Conservation (phyloP, 92 coral and sea anemone species). For the Siderastrea radians region DNA sequence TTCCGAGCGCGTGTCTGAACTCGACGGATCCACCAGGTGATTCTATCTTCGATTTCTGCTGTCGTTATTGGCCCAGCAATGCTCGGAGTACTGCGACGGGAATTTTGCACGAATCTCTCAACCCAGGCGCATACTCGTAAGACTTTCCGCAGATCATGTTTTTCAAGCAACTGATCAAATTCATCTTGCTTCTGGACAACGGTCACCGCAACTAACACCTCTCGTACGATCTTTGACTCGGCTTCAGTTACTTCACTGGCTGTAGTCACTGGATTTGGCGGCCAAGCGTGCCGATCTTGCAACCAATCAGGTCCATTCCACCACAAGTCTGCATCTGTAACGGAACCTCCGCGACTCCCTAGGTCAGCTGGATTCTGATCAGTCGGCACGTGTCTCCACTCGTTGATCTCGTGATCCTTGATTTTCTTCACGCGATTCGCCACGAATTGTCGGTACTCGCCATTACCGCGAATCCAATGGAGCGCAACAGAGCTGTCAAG, state of each 20-base stretch:
- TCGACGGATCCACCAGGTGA: conserved; percentile 33
- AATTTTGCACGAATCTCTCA: conserved; percentile 25
- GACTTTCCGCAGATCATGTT: conserved; percentile 14
- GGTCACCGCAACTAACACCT: not conserved
- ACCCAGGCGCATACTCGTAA: conserved; percentile 44
- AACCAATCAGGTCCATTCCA: not conserved
- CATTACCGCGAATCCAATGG: conserved; percentile 44
- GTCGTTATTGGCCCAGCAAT: conserved; percentile 18
- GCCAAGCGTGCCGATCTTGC: conserved; percentile 8
- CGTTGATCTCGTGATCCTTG: conserved; percentile 34
- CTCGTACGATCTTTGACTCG: not conserved
- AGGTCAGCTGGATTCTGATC: conserved; percentile 35
- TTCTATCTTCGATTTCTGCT: conserved; percentile 12
- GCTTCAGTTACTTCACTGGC: conserved; percentile 8
- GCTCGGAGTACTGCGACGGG: conserved; percentile 6
- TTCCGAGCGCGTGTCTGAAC: conserved; percentile 8
- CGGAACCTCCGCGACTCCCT: conserved; percentile 45
- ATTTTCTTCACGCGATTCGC: conserved; percentile 42
- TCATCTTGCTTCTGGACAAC: not conserved
- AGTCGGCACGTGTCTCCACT: conserved; percentile 61
- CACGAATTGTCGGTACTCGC: conserved; percentile 52
- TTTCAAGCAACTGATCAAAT: not conserved
- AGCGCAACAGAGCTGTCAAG: not conserved
- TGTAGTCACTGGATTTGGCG: not conserved
- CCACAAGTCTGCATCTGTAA: conserved; percentile 19